Conservation (phyloP, 2,797 vertebrate genomes). For the Cuniculus paca region DNA sequence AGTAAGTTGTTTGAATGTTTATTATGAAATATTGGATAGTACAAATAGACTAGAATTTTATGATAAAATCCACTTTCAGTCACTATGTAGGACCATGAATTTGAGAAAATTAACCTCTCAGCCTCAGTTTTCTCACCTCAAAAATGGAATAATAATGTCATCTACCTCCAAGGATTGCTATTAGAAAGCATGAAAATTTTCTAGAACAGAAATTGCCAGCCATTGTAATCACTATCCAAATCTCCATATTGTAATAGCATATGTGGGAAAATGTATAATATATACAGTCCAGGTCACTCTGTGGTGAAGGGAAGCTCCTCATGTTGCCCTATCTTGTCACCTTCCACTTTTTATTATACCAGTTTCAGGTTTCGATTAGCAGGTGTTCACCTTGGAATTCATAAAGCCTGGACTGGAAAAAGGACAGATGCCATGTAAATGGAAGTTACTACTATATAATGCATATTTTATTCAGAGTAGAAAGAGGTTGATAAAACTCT, state of each 20-base stretch:
- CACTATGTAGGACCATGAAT: not conserved
- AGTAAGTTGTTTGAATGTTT: not conserved
- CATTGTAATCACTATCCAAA: not conserved
- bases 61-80: not conserved
- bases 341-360: not conserved
- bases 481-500: not conserved
- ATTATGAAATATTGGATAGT: not conserved
- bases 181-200: not conserved
- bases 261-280: not conserved
- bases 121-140: not conserved
- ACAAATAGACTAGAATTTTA: not conserved
- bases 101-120: not conserved
- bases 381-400: constrained; percentile 41
- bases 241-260: not conserved
- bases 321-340: not conserved
- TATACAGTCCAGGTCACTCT: not conserved
- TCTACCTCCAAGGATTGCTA: not conserved
- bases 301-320: not conserved
- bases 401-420: not conserved
- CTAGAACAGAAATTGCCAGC: not conserved
- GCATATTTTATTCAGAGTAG: not conserved
- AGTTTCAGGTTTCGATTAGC: not conserved
- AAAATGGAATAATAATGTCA: not conserved
- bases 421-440: not conserved
- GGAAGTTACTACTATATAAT: not conserved